phyloP scores from a whole-genome alignment of 2,113 vertebrate species.

The Neodon shergylaensis region DNA sequence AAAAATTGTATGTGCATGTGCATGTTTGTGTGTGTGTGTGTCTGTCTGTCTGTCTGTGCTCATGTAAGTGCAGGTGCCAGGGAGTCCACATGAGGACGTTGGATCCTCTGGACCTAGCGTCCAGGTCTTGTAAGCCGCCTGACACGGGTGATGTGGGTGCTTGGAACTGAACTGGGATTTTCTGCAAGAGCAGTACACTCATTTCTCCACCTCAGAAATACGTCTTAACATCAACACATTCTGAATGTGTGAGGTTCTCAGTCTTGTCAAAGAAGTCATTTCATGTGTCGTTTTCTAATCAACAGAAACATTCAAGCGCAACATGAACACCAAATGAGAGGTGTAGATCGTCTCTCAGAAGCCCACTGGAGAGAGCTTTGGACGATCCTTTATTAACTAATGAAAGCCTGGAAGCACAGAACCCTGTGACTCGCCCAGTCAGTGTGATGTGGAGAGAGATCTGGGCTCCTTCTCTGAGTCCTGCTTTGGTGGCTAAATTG shows the following conservation, averaged over 20 bases:
- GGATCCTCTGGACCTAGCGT: not conserved
- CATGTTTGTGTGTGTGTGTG: not conserved
- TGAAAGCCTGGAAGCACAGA: not conserved
- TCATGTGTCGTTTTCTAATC: not conserved
- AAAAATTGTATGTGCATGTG: not conserved
- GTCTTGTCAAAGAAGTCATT: constrained; percentile 22
- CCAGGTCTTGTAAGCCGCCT: not conserved
- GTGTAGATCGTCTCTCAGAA: not conserved
- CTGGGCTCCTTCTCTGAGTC: not conserved
- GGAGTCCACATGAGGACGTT: not conserved
- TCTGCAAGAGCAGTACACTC: not conserved
- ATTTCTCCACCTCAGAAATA: not conserved
- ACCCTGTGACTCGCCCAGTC: not conserved
- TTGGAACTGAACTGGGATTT: not conserved
- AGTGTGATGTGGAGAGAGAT: not conserved
- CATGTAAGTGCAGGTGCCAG: not conserved
- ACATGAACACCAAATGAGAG: not conserved
- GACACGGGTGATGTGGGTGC: not conserved
- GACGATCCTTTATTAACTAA: not conserved
- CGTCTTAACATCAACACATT: not conserved
- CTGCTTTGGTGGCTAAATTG: not conserved
- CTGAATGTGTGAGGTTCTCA: not conserved
- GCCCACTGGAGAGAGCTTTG: not conserved
- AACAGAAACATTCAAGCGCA: not conserved
- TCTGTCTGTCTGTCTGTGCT: not conserved